Base-by-base conservation (phyloP, 2,113 vertebrate species). In the Colistium nudipinnis region DNA sequence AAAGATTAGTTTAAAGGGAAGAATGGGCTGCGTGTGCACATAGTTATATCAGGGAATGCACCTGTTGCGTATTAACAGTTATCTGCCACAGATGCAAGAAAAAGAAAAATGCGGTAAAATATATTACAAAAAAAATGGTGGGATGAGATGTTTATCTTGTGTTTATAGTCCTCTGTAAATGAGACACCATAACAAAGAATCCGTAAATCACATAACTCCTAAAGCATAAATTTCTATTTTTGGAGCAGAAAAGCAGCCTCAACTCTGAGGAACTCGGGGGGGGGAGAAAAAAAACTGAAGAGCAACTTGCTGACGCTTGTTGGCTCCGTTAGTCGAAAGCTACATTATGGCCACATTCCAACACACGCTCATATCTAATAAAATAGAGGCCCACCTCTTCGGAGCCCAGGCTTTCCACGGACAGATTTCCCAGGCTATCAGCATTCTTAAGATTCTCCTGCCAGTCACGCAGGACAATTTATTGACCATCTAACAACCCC, bases 361-460 rank as follows among this genome's bases (percentile, higher is more conserved):
- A 71, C 71, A 88, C 68, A 10, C 39, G 76, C 78, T 91, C 87
- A 84, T 87, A 89, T 92, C 80, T 91, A 92, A 91, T 92, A 88
- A 91, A 91, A 90, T 69, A 83, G 87, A 86, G 91, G 86, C 88
- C 88, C 83, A 61, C 62, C 67, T 82, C 82, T 81, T 62, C 47
- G 73, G 59, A 28, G 22, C 78, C 83, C 60, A 64, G 77, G 24
- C 76, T 69, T 80, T 82, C 84, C 83, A 89, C 85, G 72, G 76
- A 90, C 76, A 83, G 84, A 86, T 51, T 65, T 85, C 82, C 78
- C 78, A 83, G 78, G 80, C 68, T 78, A 82, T 86, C 77, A 64
- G 78, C 90, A 93, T 93, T 93, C 92, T 88, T 92, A n/a, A 81
- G 76, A 93, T 93, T 93, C 92, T 81, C 75, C 61, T 90, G 90